Conservation (phyloP, 1,140 invertebrate genomes). For the Hycleus phaleratus region DNA sequence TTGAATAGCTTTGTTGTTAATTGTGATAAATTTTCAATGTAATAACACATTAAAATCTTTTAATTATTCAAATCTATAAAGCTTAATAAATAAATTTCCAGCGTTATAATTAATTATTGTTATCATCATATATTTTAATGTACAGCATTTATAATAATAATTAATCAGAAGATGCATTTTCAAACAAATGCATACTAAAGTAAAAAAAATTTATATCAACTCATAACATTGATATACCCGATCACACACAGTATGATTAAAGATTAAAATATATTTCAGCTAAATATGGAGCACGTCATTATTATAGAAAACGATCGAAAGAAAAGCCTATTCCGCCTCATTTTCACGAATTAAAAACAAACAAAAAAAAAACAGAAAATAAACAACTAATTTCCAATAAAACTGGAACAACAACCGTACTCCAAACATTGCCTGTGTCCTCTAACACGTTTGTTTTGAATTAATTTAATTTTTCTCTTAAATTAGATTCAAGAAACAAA, state of each 20-base stretch:
- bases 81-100: constrained; percentile 10
- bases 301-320: no score
- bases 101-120: constrained; percentile 2
- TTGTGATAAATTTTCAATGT: no score
- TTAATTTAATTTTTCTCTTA: no score
- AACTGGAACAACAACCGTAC: constrained; percentile 38
- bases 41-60: constrained; percentile 11
- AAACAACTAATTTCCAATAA: constrained; percentile 34
- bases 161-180: constrained; percentile 31
- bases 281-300: constrained; percentile 16
- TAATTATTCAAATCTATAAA: constrained; percentile 3
- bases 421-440: background rate
- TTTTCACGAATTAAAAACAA: no score
- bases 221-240: constrained; percentile 42
- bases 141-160: no score
- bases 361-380: constrained; percentile 1
- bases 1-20: no score
- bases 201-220: constrained; percentile 37
- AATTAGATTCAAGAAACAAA: no score
- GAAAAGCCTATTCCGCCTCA: no score
- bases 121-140: no score
- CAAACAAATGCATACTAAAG: constrained; percentile 39
- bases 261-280: constrained; percentile 32
- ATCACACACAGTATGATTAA: constrained; percentile 44
- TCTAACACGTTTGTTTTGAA: no score